Evolutionary conservation across 2,888 invertebrate species (phyloP).

Genomic region (Creontiades dilutus): DNA sequence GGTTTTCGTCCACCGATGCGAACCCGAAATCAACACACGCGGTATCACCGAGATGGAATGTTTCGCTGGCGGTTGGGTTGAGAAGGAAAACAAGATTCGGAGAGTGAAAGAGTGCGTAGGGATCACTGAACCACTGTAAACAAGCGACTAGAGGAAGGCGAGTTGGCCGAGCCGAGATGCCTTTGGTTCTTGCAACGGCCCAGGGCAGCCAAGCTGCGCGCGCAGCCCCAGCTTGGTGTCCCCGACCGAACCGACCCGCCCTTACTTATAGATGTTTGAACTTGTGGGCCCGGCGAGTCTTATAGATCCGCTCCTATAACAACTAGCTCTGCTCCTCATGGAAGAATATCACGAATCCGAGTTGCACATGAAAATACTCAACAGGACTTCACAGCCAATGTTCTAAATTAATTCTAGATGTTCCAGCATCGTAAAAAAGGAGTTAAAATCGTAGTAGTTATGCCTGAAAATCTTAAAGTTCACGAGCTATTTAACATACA

Average conservation of each 20-base stretch:
- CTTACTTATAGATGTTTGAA: slow-evolving; percentile 64
- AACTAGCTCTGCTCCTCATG: slow-evolving; percentile 21
- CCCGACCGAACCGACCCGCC: slow-evolving; percentile 53
- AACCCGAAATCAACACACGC: slow-evolving; percentile 11
- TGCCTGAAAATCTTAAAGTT: too few species aligned
- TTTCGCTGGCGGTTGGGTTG: background rate
- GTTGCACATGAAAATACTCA: too few species aligned
- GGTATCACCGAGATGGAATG: slow-evolving; percentile 10
- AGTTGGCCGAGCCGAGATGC: slow-evolving; percentile 57
- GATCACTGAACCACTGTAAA: slow-evolving; percentile 68
- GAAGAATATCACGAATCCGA: background rate
- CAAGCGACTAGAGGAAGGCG: slow-evolving; percentile 61
- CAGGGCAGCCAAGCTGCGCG: slow-evolving; percentile 68
- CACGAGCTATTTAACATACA: too few species aligned
- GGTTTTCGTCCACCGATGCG: background rate
- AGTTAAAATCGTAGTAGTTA: too few species aligned
- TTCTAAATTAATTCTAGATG: too few species aligned
- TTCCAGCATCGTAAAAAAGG: too few species aligned
- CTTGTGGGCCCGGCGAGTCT: slow-evolving; percentile 25
- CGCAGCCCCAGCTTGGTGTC: slow-evolving; percentile 60
- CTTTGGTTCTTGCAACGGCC: slow-evolving; percentile 60
- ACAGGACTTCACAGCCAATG: too few species aligned
- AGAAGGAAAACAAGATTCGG: background rate
- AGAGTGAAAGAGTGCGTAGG: slow-evolving; percentile 48
- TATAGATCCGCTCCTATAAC: slow-evolving; percentile 42